Conservation (phyloP, 2,113 vertebrate genomes). For the Misgurnus anguillicaudatus region DNA sequence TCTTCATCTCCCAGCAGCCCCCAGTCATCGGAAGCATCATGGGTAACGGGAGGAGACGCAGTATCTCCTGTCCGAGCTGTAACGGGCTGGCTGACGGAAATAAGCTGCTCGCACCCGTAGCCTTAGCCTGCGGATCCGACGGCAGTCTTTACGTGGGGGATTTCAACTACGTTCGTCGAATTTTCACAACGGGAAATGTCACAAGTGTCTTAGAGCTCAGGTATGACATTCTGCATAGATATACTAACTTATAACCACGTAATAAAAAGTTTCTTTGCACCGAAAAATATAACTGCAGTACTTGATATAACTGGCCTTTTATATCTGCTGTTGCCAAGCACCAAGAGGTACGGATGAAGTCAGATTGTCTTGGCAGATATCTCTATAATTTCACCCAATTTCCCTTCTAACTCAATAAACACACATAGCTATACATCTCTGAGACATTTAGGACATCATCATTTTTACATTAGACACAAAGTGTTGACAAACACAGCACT, state of each 20-base stretch:
- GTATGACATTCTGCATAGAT: slow-evolving; percentile 66
- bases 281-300: not conserved
- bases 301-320: slow-evolving; percentile 11
- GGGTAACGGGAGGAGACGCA: slow-evolving; percentile 93
- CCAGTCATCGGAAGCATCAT: slow-evolving; percentile 96
- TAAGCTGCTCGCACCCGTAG: slow-evolving; percentile 94
- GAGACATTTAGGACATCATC: not conserved
- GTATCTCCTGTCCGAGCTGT: slow-evolving; percentile 98
- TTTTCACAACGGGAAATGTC: slow-evolving; percentile 96
- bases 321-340: not conserved
- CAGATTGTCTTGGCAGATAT: not conserved
- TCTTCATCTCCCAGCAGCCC: slow-evolving; percentile 98
- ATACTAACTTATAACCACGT: not conserved
- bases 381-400: not conserved
- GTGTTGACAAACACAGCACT: too few species aligned
- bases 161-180: slow-evolving; percentile 97
- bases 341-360: not conserved
- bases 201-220: slow-evolving; percentile 96
- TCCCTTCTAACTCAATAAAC: not conserved
- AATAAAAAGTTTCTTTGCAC: slow-evolving; percentile 7
- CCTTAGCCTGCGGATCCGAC: slow-evolving; percentile 89
- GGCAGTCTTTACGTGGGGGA: slow-evolving; percentile 97
- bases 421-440: not conserved
- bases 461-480: not conserved
- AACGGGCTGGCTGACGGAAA: slow-evolving; percentile 97